Percentiles rank a stretch among this genome's conserved stretches.
Conservation (phyloP, 1,140 invertebrate species). For the Pararge aegeria region DNA sequence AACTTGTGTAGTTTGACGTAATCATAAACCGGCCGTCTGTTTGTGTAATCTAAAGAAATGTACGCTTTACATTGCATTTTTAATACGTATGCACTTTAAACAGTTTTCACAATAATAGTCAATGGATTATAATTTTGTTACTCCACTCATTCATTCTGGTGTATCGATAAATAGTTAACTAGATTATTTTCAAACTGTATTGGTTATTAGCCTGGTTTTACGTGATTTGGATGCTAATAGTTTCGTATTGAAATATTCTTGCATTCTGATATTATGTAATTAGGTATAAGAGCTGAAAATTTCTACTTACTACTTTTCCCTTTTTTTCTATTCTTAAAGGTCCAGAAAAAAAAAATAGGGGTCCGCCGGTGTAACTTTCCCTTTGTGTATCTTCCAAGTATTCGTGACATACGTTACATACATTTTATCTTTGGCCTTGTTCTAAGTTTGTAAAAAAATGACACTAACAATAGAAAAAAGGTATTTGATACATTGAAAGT, state of each 20-base stretch:
- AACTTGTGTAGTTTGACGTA: slow-evolving; percentile 24
- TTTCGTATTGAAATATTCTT: background rate
- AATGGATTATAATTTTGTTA: slow-evolving; percentile 1
- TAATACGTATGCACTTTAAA: background rate
- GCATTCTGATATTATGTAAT: background rate
- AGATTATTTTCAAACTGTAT: slow-evolving; percentile 29
- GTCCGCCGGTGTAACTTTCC: too few relatives aligned
- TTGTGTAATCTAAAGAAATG: slow-evolving; percentile 3
- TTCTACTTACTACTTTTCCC: too few relatives aligned
- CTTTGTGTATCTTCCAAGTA: too few relatives aligned
- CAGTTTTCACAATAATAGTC: background rate
- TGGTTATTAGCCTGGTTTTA: slow-evolving; percentile 26
- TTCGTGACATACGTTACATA: too few relatives aligned
- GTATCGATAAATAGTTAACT: slow-evolving; percentile 15
- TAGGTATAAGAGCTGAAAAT: too few relatives aligned
- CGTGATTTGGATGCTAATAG: background rate
- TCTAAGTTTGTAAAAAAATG: too few relatives aligned
- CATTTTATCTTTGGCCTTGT: too few relatives aligned
- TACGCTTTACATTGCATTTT: slow-evolving; percentile 23
- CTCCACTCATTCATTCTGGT: background rate
- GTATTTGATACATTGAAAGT: too few relatives aligned
- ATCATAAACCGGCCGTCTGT: slow-evolving; percentile 19
- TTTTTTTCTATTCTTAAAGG: too few relatives aligned
- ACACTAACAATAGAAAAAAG: too few relatives aligned
- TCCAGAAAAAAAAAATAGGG: too few relatives aligned